phyloP scores from a whole-genome alignment of 1,140 invertebrate species.

The Armadillidium nasatum region DNA sequence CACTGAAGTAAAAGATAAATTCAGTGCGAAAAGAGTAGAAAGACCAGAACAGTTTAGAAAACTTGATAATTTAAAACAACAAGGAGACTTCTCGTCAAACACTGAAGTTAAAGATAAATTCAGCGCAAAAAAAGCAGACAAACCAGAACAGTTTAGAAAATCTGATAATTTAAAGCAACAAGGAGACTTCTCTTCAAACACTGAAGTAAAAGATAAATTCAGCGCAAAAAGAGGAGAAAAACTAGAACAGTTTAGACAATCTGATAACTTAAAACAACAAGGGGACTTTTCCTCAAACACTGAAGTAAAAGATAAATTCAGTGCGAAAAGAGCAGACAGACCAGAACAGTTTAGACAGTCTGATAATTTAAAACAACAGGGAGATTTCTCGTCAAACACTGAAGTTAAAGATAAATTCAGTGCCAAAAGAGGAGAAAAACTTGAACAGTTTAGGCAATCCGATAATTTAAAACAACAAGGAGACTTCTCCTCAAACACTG shows the following conservation, averaged over 20 bases:
- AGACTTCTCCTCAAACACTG: background rate
- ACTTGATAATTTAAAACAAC: background rate
- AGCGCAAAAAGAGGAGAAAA: background rate
- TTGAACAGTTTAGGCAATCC: background rate
- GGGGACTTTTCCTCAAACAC: background rate
- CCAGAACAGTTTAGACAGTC: background rate
- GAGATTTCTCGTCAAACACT: background rate
- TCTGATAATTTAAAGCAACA: too few relatives aligned
- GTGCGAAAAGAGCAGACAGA: background rate
- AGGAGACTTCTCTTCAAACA: background rate
- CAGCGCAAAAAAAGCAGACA: background rate
- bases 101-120: background rate
- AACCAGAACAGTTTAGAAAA: background rate
- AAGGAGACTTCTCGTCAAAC: background rate
- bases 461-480: slow-evolving; percentile 1
- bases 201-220: background rate
- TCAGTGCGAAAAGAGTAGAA: too few relatives aligned
- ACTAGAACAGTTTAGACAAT: background rate
- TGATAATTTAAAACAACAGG: background rate
- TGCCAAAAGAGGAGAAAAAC: background rate
- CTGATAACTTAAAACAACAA: background rate
- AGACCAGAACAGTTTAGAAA: background rate
- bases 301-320: background rate
- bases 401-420: background rate
- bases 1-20: too few relatives aligned